Evolutionary conservation across 2,797 vertebrate species (phyloP).

Genomic region (Alectoris magna): DNA sequence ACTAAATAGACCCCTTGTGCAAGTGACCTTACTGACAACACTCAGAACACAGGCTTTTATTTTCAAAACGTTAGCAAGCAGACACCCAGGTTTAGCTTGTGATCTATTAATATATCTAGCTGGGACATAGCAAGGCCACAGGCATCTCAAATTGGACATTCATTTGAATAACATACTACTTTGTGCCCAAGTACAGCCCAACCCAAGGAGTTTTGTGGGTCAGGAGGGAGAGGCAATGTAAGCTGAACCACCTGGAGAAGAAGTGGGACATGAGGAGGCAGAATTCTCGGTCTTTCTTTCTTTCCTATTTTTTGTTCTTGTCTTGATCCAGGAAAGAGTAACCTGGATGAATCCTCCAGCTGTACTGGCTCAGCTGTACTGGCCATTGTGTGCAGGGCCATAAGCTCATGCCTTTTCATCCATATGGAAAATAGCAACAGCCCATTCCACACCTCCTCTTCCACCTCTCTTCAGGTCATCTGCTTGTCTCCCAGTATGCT

Average conservation of each 20-base stretch:
- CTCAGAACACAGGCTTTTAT: constrained; percentile 24
- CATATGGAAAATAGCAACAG: not conserved
- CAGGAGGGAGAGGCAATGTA: not conserved
- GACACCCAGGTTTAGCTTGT: constrained; percentile 48
- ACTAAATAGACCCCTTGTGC: constrained; percentile 42
- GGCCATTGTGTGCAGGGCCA: not conserved
- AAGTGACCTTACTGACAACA: constrained; percentile 17
- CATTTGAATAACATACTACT: constrained; percentile 20
- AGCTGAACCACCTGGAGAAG: not conserved
- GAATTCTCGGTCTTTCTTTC: not conserved
- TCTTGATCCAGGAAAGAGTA: not conserved
- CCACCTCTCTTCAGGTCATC: not conserved
- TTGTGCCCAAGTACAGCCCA: not conserved
- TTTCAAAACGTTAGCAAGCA: constrained; percentile 39
- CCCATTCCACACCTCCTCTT: not conserved
- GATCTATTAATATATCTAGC: constrained; percentile 59
- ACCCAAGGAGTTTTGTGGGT: not conserved
- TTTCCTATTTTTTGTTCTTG: not conserved
- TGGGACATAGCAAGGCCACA: constrained; percentile 40
- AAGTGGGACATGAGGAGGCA: not conserved
- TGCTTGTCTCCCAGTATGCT: not conserved
- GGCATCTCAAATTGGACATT: constrained; percentile 45
- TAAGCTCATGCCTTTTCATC: not conserved
- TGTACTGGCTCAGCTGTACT: not conserved
- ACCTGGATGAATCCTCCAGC: not conserved